These are phyloP conservation scores for Lutra lutra DNA, from an alignment of 2,797 vertebrate species.

Conservation along the genomic window DNA sequence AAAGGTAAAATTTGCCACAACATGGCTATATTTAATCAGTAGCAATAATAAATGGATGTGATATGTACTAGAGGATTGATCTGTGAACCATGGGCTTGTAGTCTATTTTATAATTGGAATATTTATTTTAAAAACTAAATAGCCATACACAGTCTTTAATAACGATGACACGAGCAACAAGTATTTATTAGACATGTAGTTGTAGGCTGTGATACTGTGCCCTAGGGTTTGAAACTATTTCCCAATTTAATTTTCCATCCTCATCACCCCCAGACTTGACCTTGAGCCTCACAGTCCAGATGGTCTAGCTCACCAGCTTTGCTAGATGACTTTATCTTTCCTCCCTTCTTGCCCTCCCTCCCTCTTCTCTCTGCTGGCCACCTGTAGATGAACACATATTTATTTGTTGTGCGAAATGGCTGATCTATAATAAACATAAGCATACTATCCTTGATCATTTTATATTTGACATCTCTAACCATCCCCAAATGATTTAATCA, in stretches of 20 bases:
- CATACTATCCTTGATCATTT: neutral
- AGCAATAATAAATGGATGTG: neutral
- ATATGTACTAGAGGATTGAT: neutral
- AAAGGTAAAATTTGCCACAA: neutral
- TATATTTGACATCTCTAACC: neutral
- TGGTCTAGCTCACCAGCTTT: neutral
- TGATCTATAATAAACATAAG: neutral
- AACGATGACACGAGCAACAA: neutral
- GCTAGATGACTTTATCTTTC: neutral
- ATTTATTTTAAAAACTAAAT: slow-evolving; percentile 49
- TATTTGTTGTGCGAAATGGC: neutral
- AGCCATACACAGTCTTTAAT: neutral
- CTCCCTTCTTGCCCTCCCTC: neutral
- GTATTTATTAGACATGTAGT: neutral
- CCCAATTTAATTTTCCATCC: neutral
- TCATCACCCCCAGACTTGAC: neutral
- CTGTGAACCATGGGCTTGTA: neutral
- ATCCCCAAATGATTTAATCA: neutral
- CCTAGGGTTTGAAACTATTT: neutral
- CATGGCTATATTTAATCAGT: neutral
- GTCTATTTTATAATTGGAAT: slow-evolving; percentile 8
- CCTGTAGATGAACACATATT: neutral
- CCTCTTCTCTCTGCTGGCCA: neutral
- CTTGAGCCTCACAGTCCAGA: neutral
- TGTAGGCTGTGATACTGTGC: neutral